Base-by-base conservation (phyloP, 2,888 invertebrate species). In the Acleris cristana region DNA sequence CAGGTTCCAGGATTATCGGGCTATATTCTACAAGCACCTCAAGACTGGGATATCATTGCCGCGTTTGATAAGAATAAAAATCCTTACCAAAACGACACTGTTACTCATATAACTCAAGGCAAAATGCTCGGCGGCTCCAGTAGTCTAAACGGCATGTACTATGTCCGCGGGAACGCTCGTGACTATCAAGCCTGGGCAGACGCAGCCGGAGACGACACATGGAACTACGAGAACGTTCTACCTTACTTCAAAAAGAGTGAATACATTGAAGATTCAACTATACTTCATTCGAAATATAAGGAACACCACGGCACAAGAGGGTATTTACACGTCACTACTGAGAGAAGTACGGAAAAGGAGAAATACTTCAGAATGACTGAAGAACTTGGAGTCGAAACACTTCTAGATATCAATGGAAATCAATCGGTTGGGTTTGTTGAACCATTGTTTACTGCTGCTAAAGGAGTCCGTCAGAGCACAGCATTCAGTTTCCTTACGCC, bases 391-490 rank as follows among this genome's bases (percentile, higher is more conserved):
- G 54, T 59, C 23, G 18, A 48, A n/a, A 49, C 21, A 18, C 59
- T 48, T 2, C 45, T 65, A 10, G 65, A 65, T 23, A 30, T 23
- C 3, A 65, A 65, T 16, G 58, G 59, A 18, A 12, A 59, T 23
- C 16, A 64, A 30, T 51, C 59, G 64, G 18, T 70, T 12, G 74
- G 74, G 3, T 71, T 60, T 51, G 52, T 64, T 2, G 54, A 64
- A 40, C 61, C 69, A 0, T 55, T 56, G 7, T 59, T 68, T 10
- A 95, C 95, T 0, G 92, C 94, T 3, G 83, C 94, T n/a, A 87
- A 96, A 63, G 96, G 96, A 0, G 81, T 95, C 2, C 87, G 96
- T 2, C 96, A 96, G 77, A 96, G 96, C 77, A 94, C 96, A 2
- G 95, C 96, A 6, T 96, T 95, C 83, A 95, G 94, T 0, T 96